Percentiles rank a stretch among this genome's conserved stretches.
Conservation (phyloP, 37 sponge, comb jelly and placozoan genomes). For the Geodia barretti region DNA sequence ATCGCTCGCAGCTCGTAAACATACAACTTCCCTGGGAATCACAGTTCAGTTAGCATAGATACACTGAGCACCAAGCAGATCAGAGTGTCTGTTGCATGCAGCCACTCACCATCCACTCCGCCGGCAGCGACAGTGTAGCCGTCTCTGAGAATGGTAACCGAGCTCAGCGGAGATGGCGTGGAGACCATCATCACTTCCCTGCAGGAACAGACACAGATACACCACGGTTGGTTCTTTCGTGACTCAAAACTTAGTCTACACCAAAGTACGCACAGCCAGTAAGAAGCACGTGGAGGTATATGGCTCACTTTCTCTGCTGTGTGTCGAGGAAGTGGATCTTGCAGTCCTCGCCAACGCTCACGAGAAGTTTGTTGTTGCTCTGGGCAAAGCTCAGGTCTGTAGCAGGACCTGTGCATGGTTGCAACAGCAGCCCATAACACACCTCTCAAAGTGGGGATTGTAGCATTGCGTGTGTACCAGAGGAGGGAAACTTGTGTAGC, state of each 20-base stretch:
- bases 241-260: too few relatives aligned
- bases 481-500: slow-evolving; percentile 46
- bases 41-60: too few relatives aligned
- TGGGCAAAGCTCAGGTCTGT: slow-evolving; percentile 77
- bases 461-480: slow-evolving; percentile 23
- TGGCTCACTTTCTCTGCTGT: slow-evolving; percentile 67
- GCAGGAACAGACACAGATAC: background rate
- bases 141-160: slow-evolving; percentile 60
- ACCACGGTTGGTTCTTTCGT: too few relatives aligned
- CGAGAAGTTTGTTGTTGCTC: slow-evolving; percentile 71
- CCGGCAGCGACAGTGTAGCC: slow-evolving; percentile 73
- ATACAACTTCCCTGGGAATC: slow-evolving; percentile 56
- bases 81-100: too few relatives aligned
- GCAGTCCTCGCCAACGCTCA: slow-evolving; percentile 66
- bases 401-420: slow-evolving; percentile 22
- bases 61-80: background rate
- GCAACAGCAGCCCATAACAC: slow-evolving; percentile 5
- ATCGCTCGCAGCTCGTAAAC: slow-evolving; percentile 73
- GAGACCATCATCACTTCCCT: slow-evolving; percentile 59
- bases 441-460: background rate
- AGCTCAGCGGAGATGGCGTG: slow-evolving; percentile 46
- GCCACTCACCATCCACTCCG: slow-evolving; percentile 66
- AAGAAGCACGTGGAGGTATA: background rate
- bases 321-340: slow-evolving; percentile 66
- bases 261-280: background rate